Base-by-base conservation (phyloP, 2,113 vertebrate species). In the Ctenomys sociabilis region DNA sequence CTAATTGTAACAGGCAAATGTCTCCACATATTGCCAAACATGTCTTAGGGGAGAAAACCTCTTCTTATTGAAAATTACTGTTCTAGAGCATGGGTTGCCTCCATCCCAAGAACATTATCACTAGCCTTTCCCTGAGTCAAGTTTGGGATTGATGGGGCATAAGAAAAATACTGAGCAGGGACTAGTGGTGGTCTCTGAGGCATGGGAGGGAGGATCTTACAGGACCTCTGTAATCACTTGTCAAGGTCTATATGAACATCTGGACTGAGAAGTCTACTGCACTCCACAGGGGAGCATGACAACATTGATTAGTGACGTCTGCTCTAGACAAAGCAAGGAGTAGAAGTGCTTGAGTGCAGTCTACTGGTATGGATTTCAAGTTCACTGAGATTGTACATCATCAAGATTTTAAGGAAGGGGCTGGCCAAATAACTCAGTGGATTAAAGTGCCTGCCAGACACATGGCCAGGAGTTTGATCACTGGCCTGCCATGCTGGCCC, bases 251-350 rank as follows among this genome's bases (percentile, higher is more conserved):
- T n/a, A 7, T n/a, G 37, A 88, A 59, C 28, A 10, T 8, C 32
- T 82, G 22, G 40, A 40, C 37, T 91, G 19, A 68, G 32, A 94
- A 68, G 14, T 35, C 30, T 54, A 30, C 40, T 81, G 32, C 37
- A 75, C 40, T 81, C 66, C 32, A 59, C 45, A 68, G 3, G 3
- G 3, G 6, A 86, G 68, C 8, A 3, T 54, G 43, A 40, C 35
- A 22, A 49, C 49, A 61, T 26, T 83, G 66, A 94, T 73, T 52
- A 89, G 80, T 92, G 49, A 86, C 70, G 49, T 70, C 85, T 90
- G 35, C 40, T 35, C 59, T 14, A 30, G 49, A 17, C 11, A 63
- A 90, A 66, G 26, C 10, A 86, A 70, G 32, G 24, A 17, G 17
- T 72, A 73, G 28, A 30, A 92, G 24, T 30, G 22, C 3, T 4